A percentile compares a stretch with the other conserved stretches of the same genome.
These are phyloP conservation scores for Liposcelis brunnea DNA, from an alignment of 2,888 invertebrate genomes.

Conservation along the genomic window DNA sequence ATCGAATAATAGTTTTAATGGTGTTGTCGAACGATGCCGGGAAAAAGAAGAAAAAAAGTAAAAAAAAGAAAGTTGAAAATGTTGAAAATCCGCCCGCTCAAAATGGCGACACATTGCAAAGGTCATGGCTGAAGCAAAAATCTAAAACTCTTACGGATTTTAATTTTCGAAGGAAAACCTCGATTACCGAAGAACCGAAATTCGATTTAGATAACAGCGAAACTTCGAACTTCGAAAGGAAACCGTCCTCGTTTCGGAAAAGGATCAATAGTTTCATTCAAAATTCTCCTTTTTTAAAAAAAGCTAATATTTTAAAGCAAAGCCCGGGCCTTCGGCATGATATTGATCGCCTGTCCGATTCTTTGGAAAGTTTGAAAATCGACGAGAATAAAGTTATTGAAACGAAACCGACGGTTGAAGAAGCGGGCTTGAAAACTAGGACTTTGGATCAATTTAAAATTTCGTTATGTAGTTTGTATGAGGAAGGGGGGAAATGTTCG, in stretches of 20 bases:
- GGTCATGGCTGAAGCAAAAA: slow-evolving; percentile 1
- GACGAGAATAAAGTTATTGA: background rate
- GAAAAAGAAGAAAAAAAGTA: too few species aligned
- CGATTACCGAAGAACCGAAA: background rate
- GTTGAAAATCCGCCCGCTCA: background rate
- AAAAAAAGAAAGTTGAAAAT: too few species aligned
- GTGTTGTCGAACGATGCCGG: too few species aligned
- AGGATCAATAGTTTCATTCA: slow-evolving; percentile 1
- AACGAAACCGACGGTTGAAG: too few species aligned
- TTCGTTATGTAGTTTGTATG: too few species aligned
- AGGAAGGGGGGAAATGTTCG: too few species aligned
- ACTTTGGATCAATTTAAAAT: too few species aligned
- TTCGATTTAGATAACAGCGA: too few species aligned
- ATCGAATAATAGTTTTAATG: too few species aligned
- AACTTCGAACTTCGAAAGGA: background rate
- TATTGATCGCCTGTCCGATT: background rate
- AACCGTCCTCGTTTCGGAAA: slow-evolving; percentile 4
- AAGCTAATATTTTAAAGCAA: background rate
- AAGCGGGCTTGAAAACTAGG: too few species aligned
- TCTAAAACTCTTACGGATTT: slow-evolving; percentile 4
- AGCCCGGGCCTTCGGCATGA: background rate
- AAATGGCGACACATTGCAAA: background rate
- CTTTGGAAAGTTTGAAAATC: slow-evolving; percentile 1
- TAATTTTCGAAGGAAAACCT: background rate
- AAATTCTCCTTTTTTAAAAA: slow-evolving; percentile 2